Evolutionary conservation across 2,888 invertebrate species (phyloP), one percentile per base, ranked within the genome.

Genomic region (Perdita meconis): DNA sequence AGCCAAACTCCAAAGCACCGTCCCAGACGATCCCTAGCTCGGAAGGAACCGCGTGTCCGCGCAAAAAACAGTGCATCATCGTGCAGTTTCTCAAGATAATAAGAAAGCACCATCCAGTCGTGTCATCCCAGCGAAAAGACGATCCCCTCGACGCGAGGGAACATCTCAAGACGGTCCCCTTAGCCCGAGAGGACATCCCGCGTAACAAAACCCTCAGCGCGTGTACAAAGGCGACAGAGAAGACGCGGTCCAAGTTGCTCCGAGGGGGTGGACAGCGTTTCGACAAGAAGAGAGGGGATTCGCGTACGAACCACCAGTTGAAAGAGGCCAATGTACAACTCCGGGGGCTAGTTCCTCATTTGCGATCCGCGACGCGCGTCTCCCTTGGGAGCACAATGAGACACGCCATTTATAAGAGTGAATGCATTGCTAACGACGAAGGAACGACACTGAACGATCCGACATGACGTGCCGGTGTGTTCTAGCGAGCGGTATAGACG

Each of bases 401-500:
- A 69, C 59, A 60, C 53, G 69, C 77, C n/a, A 69, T 69, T 65
- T 60, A 42, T 36, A 78, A 78, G 38, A 69, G 69, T 36, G 69
- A 76, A 69, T 69, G 64, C 77, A 64, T n/a, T 40, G 76, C 64
- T 59, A 55, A 64, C 65, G 66, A 66, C 78, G 67, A 63, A 67
- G 63, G 65, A 71, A 78, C 78, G 78, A 78, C 63, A 71, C 55
- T 65, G 78, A 69, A 63, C 69, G 76, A 75, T 75, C 67, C 67
- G 59, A 12, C 40, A 40, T 56, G 63, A 42, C 53, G 30, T 53
- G 76, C 42, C 74, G 38, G 63, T 16, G 75, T 77, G 65, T 63
- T 78, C 77, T 66, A 70, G 57, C 56, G 57, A 56, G n/a, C 78
- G 80, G 81, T 83, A 84, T 74, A 78, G 84, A 78, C 80, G 82